Evolutionary conservation across 2,888 invertebrate genomes (phyloP), one percentile per base, ranked within the genome.

Genomic region (Trichogramma dendrolimi): DNA sequence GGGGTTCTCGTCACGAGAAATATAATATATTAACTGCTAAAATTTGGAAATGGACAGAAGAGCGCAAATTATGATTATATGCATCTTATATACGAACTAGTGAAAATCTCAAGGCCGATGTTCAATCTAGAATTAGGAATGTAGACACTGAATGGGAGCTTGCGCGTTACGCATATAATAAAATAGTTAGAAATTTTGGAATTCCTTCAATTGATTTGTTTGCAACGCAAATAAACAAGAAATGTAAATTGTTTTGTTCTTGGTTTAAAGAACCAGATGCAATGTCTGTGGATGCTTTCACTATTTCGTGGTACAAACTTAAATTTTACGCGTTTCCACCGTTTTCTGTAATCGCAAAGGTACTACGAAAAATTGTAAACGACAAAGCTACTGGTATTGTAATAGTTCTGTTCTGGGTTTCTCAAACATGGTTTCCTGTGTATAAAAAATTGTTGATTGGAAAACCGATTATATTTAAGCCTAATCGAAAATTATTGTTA

Each of bases 331-430:
- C 68, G 5, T 68, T 68, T 49, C 65, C 67, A 4, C 66, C 66
- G 6, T 67, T 67, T 44, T 41, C 51, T 5, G 7, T 67, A 1
- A 63, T 67, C n/a, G 47, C 62, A 3, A 66, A 50, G 58, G 55
- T 51, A 3, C 39, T 68, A 6, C 41, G 10, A 42, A 68, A 68
- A 39, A 62, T 65, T n/a, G 53, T 38, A 40, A 46, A 54, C 11
- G 72, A 74, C 43, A 67, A 63, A 58, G 71, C 72, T 39, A 57
- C 57, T 42, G 73, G 72, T 6, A 70, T 73, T 41, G 44, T 75
- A 11, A 70, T 75, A 6, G 69, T 71, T 5, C 73, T 68, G n/a
- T 42, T 55, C 38, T 73, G 68, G 72, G 67, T 66, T 38, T 66
- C 60, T 3, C 70, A 71, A 49, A 67, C 70, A 5, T 74, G 71